Conservation (phyloP, 2,797 vertebrate genomes). For the Chaetophractus vellerosus region DNA sequence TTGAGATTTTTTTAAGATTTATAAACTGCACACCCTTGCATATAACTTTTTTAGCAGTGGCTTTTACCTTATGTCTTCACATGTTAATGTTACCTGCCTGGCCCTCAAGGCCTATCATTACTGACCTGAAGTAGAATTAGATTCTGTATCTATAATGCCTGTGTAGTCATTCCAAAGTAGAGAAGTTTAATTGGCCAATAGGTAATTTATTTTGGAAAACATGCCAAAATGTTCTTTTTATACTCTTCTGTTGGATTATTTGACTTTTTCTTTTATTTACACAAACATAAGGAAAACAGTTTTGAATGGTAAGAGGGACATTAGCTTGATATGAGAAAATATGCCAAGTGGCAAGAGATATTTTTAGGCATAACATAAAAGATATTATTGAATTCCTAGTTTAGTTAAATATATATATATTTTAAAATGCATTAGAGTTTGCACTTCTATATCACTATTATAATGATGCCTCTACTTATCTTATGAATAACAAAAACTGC, state of each 20-base stretch:
- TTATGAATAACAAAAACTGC: neutral
- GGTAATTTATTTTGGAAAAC: slow-evolving; percentile 41
- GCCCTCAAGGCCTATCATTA: neutral
- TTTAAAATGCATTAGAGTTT: neutral
- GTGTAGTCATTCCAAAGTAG: neutral
- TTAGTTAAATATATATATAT: neutral
- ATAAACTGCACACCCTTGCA: neutral
- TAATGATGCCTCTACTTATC: neutral
- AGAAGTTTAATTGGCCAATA: neutral
- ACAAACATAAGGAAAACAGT: neutral
- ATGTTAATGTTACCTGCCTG: neutral
- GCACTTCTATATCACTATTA: neutral
- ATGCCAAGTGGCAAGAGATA: neutral
- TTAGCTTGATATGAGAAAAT: neutral
- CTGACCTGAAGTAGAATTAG: neutral
- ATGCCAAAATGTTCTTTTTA: neutral
- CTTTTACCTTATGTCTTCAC: neutral
- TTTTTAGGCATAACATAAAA: neutral
- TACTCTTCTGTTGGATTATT: slow-evolving; percentile 1
- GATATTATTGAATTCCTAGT: neutral
- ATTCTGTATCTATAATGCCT: neutral
- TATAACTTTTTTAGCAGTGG: neutral
- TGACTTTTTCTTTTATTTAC: slow-evolving; percentile 30
- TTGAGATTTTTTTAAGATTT: slow-evolving; percentile 22
- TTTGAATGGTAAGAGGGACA: neutral